Percentiles rank a stretch among this genome's conserved stretches.
phyloP scores from a whole-genome alignment of 1,140 invertebrate genomes.

The Bacillus rossius region DNA sequence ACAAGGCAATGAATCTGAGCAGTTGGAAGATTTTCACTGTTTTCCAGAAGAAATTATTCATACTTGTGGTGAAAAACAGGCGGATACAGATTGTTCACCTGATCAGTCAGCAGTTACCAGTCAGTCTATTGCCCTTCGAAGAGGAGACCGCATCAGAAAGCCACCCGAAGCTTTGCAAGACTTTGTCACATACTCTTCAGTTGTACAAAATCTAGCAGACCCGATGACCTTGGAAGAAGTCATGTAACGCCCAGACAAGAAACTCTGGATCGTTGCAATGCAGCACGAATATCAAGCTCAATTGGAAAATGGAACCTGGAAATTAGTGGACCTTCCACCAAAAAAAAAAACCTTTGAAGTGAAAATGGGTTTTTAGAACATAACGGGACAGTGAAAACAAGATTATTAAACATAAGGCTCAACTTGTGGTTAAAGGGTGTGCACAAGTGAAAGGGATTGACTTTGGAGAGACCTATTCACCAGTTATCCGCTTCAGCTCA shows the following conservation, averaged over 20 bases:
- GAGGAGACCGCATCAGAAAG: too few species aligned
- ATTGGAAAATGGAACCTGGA: conserved; percentile 1
- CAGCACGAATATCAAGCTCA: not conserved
- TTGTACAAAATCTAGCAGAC: too few species aligned
- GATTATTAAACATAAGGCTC: not conserved
- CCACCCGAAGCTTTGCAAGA: too few species aligned
- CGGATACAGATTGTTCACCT: too few species aligned
- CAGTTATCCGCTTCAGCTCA: conserved; percentile 12
- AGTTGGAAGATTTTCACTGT: not conserved
- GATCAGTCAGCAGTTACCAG: too few species aligned
- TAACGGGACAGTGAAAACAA: not conserved
- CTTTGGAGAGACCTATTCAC: conserved; percentile 21
- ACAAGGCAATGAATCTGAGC: not conserved
- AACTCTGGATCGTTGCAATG: not conserved
- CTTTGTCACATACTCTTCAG: too few species aligned
- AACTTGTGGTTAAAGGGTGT: conserved; percentile 23
- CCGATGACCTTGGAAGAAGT: not conserved
- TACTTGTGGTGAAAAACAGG: not conserved
- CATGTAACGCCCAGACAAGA: not conserved
- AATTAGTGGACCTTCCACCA: not conserved
- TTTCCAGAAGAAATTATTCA: not conserved
- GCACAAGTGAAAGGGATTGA: conserved; percentile 25
- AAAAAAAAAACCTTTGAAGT: not conserved
- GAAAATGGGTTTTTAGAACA: not conserved
- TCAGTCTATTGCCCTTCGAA: too few species aligned